Conservation (phyloP, 2,888 invertebrate genomes). For the Tanytarsus gracilentus region DNA sequence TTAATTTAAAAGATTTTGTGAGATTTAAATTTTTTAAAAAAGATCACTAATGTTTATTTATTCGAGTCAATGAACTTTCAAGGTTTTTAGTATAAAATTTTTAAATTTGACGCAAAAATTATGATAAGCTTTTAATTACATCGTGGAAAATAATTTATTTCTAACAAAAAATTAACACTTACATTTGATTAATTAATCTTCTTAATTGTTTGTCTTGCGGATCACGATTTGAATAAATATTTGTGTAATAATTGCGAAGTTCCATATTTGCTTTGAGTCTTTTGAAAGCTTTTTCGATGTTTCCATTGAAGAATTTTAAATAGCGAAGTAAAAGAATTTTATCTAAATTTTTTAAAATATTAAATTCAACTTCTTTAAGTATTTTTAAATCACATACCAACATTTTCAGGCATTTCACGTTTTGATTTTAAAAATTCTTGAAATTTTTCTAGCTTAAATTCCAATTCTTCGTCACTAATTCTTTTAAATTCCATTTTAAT, state of each 20-base stretch:
- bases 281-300: conserved; percentile 16
- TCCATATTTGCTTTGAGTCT: conserved; percentile 7
- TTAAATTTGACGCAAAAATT: not conserved
- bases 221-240: conserved; percentile 4
- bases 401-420: no score
- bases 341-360: no score
- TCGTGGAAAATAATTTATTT: no score
- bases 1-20: not conserved
- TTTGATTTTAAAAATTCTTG: no score
- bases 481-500: not conserved
- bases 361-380: no score
- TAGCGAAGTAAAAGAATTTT: conserved; percentile 6
- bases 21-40: no score
- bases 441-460: not conserved
- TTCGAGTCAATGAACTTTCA: no score
- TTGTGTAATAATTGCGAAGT: conserved; percentile 4
- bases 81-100: no score
- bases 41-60: no score
- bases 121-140: no score
- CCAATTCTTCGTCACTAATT: not conserved
- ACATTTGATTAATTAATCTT: conserved; percentile 11
- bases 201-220: not conserved
- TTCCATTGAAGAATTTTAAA: conserved; percentile 19
- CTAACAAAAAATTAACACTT: no score
- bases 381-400: no score